Evolutionary conservation across 2,797 vertebrate genomes (phyloP).

Genomic region (Xyrichtys novacula): DNA sequence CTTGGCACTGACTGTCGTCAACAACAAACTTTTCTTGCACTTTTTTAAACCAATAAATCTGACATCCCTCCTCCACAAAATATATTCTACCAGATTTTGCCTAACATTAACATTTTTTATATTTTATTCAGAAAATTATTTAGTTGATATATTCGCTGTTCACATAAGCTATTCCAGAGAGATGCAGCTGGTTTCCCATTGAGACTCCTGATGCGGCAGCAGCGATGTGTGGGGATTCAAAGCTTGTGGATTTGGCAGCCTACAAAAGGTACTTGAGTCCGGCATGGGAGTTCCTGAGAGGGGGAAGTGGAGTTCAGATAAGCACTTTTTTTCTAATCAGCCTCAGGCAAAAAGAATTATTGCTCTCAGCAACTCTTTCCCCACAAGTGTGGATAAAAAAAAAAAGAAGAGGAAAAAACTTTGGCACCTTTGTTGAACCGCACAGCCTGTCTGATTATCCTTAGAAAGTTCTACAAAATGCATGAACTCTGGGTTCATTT

Average conservation of each 20-base stretch:
- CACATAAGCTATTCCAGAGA: constrained; percentile 17
- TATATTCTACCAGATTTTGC: too few relatives aligned
- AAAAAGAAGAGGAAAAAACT: constrained; percentile 14
- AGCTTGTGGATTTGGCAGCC: constrained; percentile 53
- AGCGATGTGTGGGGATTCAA: constrained; percentile 41
- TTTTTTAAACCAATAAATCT: too few relatives aligned
- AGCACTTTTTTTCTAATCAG: constrained; percentile 40
- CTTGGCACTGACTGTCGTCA: too few relatives aligned
- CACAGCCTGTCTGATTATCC: constrained; percentile 5
- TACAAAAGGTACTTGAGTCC: constrained; percentile 41
- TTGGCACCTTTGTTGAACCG: constrained; percentile 13
- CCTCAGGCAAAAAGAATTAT: constrained; percentile 50
- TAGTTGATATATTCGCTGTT: constrained; percentile 17
- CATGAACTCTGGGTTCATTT: neutral
- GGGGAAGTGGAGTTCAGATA: constrained; percentile 44
- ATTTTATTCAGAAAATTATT: neutral
- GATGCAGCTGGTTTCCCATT: constrained; percentile 51
- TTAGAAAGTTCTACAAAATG: constrained; percentile 10
- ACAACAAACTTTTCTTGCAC: too few relatives aligned
- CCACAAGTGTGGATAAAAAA: constrained; percentile 6
- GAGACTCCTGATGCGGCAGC: constrained; percentile 29
- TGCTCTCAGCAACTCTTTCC: constrained; percentile 21
- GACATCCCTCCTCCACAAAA: too few relatives aligned
- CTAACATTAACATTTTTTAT: too few relatives aligned
- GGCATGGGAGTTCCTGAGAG: constrained; percentile 50